Evolutionary conservation across 2,888 invertebrate species (phyloP).

Genomic region (Nowickia ferox): DNA sequence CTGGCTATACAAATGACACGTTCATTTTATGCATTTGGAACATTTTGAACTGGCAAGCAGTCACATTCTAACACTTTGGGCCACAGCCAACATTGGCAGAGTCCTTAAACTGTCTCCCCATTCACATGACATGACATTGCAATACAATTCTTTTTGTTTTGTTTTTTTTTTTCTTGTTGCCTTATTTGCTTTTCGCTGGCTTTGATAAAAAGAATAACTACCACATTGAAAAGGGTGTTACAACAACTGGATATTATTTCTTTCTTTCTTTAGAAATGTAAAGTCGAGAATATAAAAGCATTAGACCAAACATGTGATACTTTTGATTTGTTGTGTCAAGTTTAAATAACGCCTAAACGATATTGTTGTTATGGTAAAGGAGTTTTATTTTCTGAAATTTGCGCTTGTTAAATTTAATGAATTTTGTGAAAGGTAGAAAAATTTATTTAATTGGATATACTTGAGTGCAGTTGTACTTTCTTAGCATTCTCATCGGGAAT

Average conservation of each 20-base stretch:
- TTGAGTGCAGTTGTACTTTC: no score
- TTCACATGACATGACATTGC: conserved; percentile 47
- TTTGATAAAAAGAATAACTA: conserved; percentile 12
- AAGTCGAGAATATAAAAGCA: neutral
- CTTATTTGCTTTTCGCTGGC: neutral
- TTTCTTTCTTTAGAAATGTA: neutral
- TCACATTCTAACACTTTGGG: conserved; percentile 36
- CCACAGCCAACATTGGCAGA: conserved; percentile 30
- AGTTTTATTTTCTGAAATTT: neutral
- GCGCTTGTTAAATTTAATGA: conserved; percentile 55
- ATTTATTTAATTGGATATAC: neutral
- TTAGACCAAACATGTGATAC: conserved; percentile 11
- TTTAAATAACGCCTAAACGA: conserved; percentile 21
- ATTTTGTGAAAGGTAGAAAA: conserved; percentile 2
- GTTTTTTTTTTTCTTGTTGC: neutral
- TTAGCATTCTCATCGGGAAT: neutral
- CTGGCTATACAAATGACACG: conserved; percentile 60
- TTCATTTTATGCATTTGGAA: conserved; percentile 40
- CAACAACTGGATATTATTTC: conserved; percentile 23
- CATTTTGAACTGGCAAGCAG: conserved; percentile 27
- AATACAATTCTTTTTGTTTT: neutral
- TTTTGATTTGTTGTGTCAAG: conserved; percentile 27
- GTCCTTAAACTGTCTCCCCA: conserved; percentile 32
- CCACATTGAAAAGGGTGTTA: conserved; percentile 11
- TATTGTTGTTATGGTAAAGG: neutral